Evolutionary conservation across 2,797 vertebrate genomes (phyloP), one percentile per base, ranked within the genome.

Genomic region (Eulemur coronatus): DNA sequence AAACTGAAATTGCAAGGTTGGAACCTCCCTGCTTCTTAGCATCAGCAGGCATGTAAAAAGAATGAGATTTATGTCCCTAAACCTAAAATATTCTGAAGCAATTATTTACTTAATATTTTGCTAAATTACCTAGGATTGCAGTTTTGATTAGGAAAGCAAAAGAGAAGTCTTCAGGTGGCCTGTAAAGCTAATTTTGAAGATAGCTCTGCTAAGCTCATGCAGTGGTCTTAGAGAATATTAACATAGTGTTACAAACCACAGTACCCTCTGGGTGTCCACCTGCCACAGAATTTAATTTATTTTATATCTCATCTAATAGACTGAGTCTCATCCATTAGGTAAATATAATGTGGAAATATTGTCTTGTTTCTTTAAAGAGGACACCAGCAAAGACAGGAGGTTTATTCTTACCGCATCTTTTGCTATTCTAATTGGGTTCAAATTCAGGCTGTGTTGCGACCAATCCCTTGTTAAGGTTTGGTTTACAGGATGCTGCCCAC

Each of bases 81-180:
- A 97, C 97, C 98, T 98, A 97, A 98, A 98, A 98, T 98, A 98
- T 98, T 98, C 98, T 94, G 96, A 98, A 98, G 97, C 97, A 98
- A 98, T 99, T 98, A 99, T 99, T 99, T 98, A 98, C 98, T 98
- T 98, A 98, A 99, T 98, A 99, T 98, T 98, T 99, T 98, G 96
- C 98, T 98, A 98, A 98, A 98, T 98, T 98, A 98, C 98, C 98
- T 97, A 96, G 97, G 97, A 98, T 98, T 98, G 97, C 96, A 97
- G 97, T 84, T 98, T 95, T 98, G 98, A 98, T 98, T 98, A 98
- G 98, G 97, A 98, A 98, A 98, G 98, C 96, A 97, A 98, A 97
- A 97, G 97, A 97, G 96, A 98, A 97, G 78, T 98, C 98, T 98
- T 98, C 98, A 99, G 98, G 98, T 99, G 98, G 98, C 97, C 98